Percentiles rank a stretch among this genome's conserved stretches.
Evolutionary conservation across 2,113 vertebrate genomes (phyloP).

Genomic region (Pantherophis guttatus): DNA sequence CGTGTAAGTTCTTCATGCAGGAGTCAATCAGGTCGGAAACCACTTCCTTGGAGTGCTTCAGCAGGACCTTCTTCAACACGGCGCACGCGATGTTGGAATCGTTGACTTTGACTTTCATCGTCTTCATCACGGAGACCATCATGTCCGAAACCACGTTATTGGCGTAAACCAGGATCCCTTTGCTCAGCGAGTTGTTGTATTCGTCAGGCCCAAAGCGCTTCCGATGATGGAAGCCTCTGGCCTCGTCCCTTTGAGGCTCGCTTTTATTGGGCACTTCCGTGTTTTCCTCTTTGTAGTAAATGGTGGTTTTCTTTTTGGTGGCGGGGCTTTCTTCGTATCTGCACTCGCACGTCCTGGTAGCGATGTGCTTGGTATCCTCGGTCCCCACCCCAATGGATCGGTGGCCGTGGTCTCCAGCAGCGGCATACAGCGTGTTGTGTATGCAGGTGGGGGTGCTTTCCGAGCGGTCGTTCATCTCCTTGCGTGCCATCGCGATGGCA

Average conservation of each 20-base stretch:
- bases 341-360: constrained; percentile 40
- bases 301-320: constrained; percentile 45
- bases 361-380: constrained; percentile 41
- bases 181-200: constrained; percentile 47
- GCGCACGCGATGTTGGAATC: constrained; percentile 46
- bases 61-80: constrained; percentile 50
- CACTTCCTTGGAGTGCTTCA: constrained; percentile 49
- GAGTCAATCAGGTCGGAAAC: constrained; percentile 58
- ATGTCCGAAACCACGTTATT: constrained; percentile 57
- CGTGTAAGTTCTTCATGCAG: constrained; percentile 47
- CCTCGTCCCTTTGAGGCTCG: constrained; percentile 17
- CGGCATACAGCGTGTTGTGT: constrained; percentile 45
- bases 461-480: constrained; percentile 61
- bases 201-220: constrained; percentile 37
- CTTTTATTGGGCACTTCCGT: constrained; percentile 36
- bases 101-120: constrained; percentile 43
- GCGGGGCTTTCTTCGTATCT: constrained; percentile 36
- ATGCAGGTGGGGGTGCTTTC: constrained; percentile 37
- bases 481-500: constrained; percentile 56
- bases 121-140: constrained; percentile 63
- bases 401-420: constrained; percentile 37
- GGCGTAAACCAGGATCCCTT: constrained; percentile 59
- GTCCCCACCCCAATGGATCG: constrained; percentile 50
- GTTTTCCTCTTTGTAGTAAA: constrained; percentile 59
- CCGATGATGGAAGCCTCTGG: constrained; percentile 11